Evolutionary conservation across 23 tunicate genomes (phyloP), one percentile per base, ranked within the genome.

Genomic region (Aplidium turbinatum): DNA sequence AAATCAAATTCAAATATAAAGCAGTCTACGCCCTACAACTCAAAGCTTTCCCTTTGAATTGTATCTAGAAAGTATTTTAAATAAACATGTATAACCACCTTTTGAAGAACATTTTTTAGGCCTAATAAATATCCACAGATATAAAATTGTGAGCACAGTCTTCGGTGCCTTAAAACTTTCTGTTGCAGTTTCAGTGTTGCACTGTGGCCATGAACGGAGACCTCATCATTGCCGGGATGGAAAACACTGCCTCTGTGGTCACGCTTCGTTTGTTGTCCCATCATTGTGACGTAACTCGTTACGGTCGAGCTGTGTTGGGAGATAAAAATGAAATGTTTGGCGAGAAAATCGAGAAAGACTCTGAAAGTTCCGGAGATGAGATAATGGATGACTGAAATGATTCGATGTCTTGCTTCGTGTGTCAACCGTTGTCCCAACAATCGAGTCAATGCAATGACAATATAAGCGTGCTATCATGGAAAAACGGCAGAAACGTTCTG

Each of bases 151-250:
- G 18, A 45, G 13, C 16, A 11, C 13, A 11, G 16, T 45, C 18
- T 45, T 11, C 18, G 18, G 13, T 45, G 18, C 16, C 18, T n/a
- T n/a, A n/a, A n/a, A n/a, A n/a, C n/a, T 74, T 54, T 21, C 19
- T 76, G 13, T 18, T 75, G 18, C 65, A 91, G 97, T 80, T 91
- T 47, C 76, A 52, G 36, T 91, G 91, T 39, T 84, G 97, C 52
- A 91, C 85, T 1, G 91, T 84, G 1, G 97, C 97, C 0, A 66
- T 91, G 83, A 33, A 79, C 47, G 97, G 97, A 9, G 76, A 78
- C 23, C 80, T 91, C 31, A 73, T 84, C 33, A 72, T 91, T 3
- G 82, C 78, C 26, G 97, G 97, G 47, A 52, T 84, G 74, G 29
- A 58, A 58, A 92, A 81, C 35, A 47, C 63, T 11, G 82, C 80